phyloP scores from a whole-genome alignment of 2,888 invertebrate species.

The Hesperia comma region DNA sequence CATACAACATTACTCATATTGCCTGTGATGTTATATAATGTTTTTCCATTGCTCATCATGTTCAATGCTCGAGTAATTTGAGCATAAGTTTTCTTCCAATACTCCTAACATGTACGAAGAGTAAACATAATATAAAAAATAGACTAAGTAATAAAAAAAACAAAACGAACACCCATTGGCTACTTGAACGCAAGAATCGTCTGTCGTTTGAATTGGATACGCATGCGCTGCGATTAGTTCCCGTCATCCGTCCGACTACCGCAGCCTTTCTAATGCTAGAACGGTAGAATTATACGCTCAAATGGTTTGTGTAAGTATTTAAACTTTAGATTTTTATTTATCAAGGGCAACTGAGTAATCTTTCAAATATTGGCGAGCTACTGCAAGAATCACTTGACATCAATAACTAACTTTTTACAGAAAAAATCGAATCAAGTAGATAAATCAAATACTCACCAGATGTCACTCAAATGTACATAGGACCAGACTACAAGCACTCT shows the following conservation, averaged over 20 bases:
- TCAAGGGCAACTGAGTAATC: not conserved
- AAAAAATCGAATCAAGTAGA: no score
- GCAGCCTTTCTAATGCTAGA: constrained; percentile 72
- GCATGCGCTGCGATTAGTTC: constrained; percentile 74
- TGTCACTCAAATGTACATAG: no score
- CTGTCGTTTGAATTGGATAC: constrained; percentile 72
- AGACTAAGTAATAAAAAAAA: not conserved
- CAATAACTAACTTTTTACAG: no score
- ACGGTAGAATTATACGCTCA: constrained; percentile 41
- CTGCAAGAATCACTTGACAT: not conserved
- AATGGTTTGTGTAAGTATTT: constrained; percentile 16
- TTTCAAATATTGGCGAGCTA: not conserved
- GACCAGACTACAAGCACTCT: no score
- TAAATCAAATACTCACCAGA: no score
- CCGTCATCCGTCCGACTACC: constrained; percentile 67
- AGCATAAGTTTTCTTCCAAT: no score
- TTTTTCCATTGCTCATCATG: not conserved
- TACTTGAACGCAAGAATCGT: constrained; percentile 64
- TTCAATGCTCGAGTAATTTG: no score
- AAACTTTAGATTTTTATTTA: constrained; percentile 22
- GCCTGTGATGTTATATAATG: not conserved
- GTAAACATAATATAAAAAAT: not conserved
- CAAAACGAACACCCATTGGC: constrained; percentile 54
- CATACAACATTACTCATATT: not conserved
- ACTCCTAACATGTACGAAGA: no score